Base-by-base conservation (phyloP, 2,113 vertebrate species). In the Chamaea fasciata region DNA sequence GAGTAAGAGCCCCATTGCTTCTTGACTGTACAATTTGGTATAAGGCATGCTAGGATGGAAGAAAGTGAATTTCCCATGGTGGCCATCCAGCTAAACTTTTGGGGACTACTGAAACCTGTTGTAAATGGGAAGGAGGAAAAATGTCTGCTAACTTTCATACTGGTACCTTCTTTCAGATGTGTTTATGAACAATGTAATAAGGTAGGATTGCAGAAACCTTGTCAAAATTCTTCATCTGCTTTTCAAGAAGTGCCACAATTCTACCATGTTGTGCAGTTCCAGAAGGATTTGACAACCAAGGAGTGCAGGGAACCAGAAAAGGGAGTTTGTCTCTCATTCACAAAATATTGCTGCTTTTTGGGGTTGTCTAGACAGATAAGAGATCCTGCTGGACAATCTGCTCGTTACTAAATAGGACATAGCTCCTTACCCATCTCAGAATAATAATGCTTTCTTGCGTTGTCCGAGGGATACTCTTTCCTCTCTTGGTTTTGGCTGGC, bases 341-440 rank as follows among this genome's bases (percentile, higher is more conserved):
- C 7, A 5, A 50, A 80, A 73, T 7, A 4, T 17, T 88, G 50
- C 47, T 70, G 37, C 19, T 74, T 42, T 71, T 68, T 52, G 37
- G 9, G 19, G 16, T 49, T 47, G 14, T 81, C 13, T 47, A 28
- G 46, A 26, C 27, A 42, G 23, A 11, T 31, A 19, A 56, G 59
- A 7, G 21, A 3, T 39, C 19, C 21, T 73, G 8, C 35, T 88
- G 63, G 74, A 50, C 19, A 60, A 1, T 15, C 20, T 63, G 39
- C 42, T 64, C 1, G 0, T 65, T 68, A 11, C 14, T 19, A 31
- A 49, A 19, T 6, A 24, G 20, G 13, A 15, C 0, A 2, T 5
- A 39, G 33, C 35, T 84, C 19, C 17, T 76, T 55, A 27, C 3
- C 10, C 13, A 31, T 67, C 52, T 22, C 35, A 39, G 9, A 81